Base-by-base conservation (phyloP, 37 sponge, comb jelly and placozoan genomes). In the Hexactinellida sp. region DNA sequence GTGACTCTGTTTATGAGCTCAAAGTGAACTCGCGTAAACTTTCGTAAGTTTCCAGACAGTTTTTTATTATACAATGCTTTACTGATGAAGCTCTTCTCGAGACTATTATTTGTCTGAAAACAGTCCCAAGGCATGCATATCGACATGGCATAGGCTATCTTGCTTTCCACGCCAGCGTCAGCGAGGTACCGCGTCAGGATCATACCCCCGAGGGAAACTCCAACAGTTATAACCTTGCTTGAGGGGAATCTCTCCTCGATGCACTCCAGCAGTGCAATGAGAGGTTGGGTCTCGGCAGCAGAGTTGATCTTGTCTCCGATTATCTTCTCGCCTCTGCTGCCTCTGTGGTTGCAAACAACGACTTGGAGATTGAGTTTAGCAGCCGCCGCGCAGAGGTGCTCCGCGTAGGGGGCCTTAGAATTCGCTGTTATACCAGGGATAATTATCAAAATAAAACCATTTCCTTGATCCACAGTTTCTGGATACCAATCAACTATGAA, bases 61-160 rank as follows among this genome's bases (percentile, higher is more conserved):
- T 63, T 63, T 7, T n/a, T 28, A n/a, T 63, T 63, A n/a, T 63
- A 63, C 5, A 63, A 23, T 25, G 5, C 34, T n/a, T 23, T 63
- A 63, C 28, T 25, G 3, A 63, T 10, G 34, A 63, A 63, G 13
- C 76, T 63, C 30, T 63, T 63, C 13, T 63, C 76, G 76, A 63
- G 76, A 28, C 28, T n/a, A 63, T 32, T 63, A 21, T 63, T 7
- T 63, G 76, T 63, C 76, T 63, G 76, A 63, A 63, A 63, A 28
- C 76, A 63, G 30, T 63, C 76, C 76, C 76, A 63, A 63, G 76
- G 76, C 76, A 63, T 63, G 13, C 76, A 63, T 25, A 63, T 28
- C 34, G 76, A 23, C 34, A 63, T 63, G 3, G 32, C 76, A 63
- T n/a, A 63, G 21, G 30, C 3, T 25, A 63, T 23, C 34, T 63